A percentile compares a stretch with the other conserved stretches of the same genome.
These are phyloP conservation scores for Thaleichthys pacificus DNA, from an alignment of 2,797 vertebrate genomes.

Conservation along the genomic window DNA sequence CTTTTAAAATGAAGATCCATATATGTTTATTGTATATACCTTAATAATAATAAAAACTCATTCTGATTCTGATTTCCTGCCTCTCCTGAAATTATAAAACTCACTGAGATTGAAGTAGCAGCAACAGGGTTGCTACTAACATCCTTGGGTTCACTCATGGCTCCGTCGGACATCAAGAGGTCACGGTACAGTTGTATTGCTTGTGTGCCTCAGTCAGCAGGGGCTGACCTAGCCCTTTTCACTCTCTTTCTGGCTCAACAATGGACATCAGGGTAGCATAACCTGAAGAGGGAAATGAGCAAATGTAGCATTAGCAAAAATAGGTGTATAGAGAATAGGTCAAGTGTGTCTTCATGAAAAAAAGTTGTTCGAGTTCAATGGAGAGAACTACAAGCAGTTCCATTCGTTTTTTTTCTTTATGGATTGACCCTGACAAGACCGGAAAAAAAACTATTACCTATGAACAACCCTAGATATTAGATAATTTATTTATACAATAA, in stretches of 20 bases:
- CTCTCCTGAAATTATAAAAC: background rate
- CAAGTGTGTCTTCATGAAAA: too few relatives aligned
- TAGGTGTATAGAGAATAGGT: too few relatives aligned
- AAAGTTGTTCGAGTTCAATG: too few relatives aligned
- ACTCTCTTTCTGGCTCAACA: conserved; percentile 58
- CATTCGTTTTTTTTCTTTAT: too few relatives aligned
- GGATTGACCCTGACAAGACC: too few relatives aligned
- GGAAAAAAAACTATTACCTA: too few relatives aligned
- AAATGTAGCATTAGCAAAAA: background rate
- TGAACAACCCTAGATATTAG: too few relatives aligned
- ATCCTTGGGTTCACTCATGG: conserved; percentile 53
- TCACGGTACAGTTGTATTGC: background rate
- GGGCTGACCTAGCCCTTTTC: conserved; percentile 52
- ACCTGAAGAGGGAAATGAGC: conserved; percentile 3
- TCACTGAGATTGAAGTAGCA: background rate
- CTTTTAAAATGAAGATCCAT: too few relatives aligned
- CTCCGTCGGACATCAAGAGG: conserved; percentile 17
- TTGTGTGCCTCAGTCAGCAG: conserved; percentile 4
- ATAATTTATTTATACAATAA: background rate
- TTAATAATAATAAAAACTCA: too few relatives aligned
- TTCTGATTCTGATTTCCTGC: background rate
- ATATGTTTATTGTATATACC: too few relatives aligned
- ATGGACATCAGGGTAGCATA: conserved; percentile 30
- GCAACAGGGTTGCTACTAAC: conserved; percentile 26
- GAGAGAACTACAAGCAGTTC: too few relatives aligned